These are phyloP conservation scores for Iselma pallidipennis DNA, from an alignment of 2,888 invertebrate species.

Conservation along the genomic window DNA sequence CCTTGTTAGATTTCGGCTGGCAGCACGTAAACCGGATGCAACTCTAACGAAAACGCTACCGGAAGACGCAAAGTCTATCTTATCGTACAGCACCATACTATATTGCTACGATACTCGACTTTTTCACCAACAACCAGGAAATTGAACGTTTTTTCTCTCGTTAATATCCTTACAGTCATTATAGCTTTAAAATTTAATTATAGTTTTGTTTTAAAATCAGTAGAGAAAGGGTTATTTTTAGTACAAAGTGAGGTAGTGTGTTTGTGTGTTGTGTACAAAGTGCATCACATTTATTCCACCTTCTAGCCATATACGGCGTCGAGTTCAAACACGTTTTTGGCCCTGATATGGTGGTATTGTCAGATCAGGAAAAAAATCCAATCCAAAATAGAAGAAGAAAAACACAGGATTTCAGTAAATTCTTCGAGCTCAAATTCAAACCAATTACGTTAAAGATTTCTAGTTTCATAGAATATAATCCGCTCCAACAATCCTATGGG, in stretches of 20 bases:
- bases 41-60: constrained; percentile 20
- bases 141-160: background rate
- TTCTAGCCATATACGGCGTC: background rate
- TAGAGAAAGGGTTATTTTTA: background rate
- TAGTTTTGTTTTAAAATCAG: background rate
- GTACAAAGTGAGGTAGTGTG: background rate
- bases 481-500: background rate
- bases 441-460: background rate
- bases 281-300: constrained; percentile 1
- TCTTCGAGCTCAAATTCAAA: background rate
- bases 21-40: constrained; percentile 25
- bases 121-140: background rate
- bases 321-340: constrained; percentile 1
- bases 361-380: background rate
- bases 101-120: background rate
- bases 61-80: constrained; percentile 19
- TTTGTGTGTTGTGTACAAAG: background rate
- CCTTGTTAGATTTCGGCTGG: constrained; percentile 6
- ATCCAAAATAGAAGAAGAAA: background rate
- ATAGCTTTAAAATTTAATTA: background rate
- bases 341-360: background rate
- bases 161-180: too few species aligned
- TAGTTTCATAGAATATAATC: background rate
- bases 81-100: too few species aligned
- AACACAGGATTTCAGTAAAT: background rate